Evolutionary conservation across 2,888 invertebrate species (phyloP).

Genomic region (Parnassius orleans): DNA sequence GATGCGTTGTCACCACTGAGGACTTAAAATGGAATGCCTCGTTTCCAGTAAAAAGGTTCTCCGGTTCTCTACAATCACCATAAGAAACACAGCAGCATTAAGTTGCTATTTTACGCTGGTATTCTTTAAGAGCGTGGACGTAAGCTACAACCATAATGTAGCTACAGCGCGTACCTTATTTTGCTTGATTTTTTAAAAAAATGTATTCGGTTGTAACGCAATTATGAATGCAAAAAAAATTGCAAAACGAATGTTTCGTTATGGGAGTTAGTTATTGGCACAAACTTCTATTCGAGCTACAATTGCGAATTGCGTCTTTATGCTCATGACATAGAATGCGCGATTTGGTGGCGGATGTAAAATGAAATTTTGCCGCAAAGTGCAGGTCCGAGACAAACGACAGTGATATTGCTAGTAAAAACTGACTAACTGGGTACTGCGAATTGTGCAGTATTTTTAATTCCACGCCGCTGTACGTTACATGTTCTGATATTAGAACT

Average conservation of each 20-base stretch:
- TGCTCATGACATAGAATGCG: not conserved
- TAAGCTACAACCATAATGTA: too few species aligned
- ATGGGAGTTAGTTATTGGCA: not conserved
- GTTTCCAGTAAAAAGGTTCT: too few species aligned
- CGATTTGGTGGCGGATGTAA: not conserved
- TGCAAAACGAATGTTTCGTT: slow-evolving; percentile 6
- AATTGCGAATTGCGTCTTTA: not conserved
- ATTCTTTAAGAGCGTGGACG: too few species aligned
- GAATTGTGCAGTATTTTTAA: slow-evolving; percentile 5
- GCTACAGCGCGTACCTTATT: too few species aligned
- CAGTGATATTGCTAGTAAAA: slow-evolving; percentile 8
- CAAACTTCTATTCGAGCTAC: not conserved
- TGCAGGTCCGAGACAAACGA: slow-evolving; percentile 6
- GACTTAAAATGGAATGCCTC: too few species aligned
- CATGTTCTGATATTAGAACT: too few species aligned
- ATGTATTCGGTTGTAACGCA: not conserved
- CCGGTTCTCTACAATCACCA: too few species aligned
- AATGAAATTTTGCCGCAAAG: not conserved
- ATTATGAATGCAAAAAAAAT: slow-evolving; percentile 1
- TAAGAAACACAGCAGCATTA: too few species aligned
- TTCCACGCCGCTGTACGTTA: not conserved
- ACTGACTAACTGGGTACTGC: slow-evolving; percentile 4
- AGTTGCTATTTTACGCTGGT: too few species aligned
- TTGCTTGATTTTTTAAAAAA: too few species aligned
- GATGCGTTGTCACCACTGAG: too few species aligned